These are phyloP conservation scores for Temnopleurus reevesii DNA, from an alignment of 53 echinoderm and acorn worm genomes.

Conservation along the genomic window DNA sequence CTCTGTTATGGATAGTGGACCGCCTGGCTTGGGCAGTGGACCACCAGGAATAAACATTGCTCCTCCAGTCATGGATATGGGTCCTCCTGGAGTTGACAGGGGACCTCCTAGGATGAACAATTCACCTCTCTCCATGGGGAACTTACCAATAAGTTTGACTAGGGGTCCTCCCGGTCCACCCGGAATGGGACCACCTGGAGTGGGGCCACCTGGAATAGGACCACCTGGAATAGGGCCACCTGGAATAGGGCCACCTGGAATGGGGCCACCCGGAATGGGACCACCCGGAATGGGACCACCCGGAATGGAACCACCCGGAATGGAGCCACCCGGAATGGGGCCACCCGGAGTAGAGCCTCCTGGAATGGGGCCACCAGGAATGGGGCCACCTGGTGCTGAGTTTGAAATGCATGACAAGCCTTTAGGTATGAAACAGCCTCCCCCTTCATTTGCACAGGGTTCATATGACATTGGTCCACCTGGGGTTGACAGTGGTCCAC, in stretches of 20 bases:
- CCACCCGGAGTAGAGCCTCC: neutral
- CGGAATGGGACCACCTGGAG: too few species aligned
- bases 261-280: too few species aligned
- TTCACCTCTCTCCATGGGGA: neutral
- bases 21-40: neutral
- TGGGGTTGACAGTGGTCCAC: conserved; percentile 20
- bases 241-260: too few species aligned
- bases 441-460: neutral
- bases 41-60: conserved; percentile 38
- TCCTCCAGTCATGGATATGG: neutral
- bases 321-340: too few species aligned
- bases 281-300: too few species aligned
- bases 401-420: neutral
- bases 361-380: neutral
- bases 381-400: conserved; percentile 16
- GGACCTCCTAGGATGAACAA: conserved; percentile 16
- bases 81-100: neutral
- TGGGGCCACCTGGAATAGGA: too few species aligned
- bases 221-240: too few species aligned
- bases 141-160: neutral
- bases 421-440: neutral
- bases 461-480: conserved; percentile 21
- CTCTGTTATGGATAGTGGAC: neutral
- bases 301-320: too few species aligned
- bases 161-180: conserved; percentile 17